These are phyloP conservation scores for Drosophila helvetica DNA, from an alignment of 2,888 invertebrate genomes.

Conservation along the genomic window DNA sequence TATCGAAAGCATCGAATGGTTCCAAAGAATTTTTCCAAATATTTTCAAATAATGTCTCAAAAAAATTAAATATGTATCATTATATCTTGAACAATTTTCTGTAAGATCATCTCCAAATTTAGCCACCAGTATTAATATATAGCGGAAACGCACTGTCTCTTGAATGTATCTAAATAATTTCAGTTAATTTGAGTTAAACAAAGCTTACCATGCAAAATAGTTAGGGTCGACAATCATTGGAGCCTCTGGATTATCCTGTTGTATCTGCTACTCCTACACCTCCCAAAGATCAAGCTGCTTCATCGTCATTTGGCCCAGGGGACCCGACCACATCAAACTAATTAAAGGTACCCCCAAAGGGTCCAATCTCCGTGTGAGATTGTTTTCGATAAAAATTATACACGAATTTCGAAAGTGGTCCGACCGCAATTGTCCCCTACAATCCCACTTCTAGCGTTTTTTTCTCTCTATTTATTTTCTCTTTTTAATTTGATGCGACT, in stretches of 20 bases:
- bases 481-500: constrained; percentile 48
- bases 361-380: constrained; percentile 48
- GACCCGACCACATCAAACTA: constrained; percentile 39
- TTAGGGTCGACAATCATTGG: neutral
- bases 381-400: constrained; percentile 75
- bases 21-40: too few species aligned
- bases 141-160: neutral
- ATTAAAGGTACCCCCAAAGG: constrained; percentile 53
- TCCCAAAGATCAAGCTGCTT: constrained; percentile 5
- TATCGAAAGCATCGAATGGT: too few species aligned
- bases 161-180: constrained; percentile 57
- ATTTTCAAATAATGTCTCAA: too few species aligned
- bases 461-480: constrained; percentile 34
- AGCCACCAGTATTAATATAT: neutral
- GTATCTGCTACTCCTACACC: neutral
- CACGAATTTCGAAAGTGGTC: constrained; percentile 55
- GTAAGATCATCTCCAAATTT: too few species aligned
- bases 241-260: neutral
- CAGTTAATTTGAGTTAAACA: constrained; percentile 48
- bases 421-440: constrained; percentile 37
- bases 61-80: too few species aligned
- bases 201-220: neutral
- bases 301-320: constrained; percentile 4
- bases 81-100: too few species aligned
- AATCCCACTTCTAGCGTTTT: constrained; percentile 9